phyloP scores from a whole-genome alignment of 2,113 vertebrate genomes.

The Melanerpes aurifrons region DNA sequence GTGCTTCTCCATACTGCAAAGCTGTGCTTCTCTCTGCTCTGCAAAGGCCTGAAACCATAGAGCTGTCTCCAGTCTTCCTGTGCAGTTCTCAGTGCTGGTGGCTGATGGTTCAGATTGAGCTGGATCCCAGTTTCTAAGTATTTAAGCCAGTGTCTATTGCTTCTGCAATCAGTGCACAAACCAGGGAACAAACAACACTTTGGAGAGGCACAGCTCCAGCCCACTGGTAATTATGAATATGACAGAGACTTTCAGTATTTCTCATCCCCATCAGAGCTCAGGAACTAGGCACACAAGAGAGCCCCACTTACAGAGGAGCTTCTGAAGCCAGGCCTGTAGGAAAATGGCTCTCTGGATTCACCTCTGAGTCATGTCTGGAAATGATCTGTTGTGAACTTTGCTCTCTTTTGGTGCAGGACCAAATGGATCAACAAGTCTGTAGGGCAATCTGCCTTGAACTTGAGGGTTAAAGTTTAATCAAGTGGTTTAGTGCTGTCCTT shows the following conservation, averaged over 20 bases:
- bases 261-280: neutral
- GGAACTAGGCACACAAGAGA: fast-evolving
- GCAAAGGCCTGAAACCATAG: neutral
- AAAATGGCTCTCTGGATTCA: neutral
- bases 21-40: neutral
- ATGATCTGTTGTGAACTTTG: neutral
- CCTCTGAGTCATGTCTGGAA: neutral
- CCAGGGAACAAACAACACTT: fast-evolving
- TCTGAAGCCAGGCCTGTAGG: neutral
- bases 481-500: neutral
- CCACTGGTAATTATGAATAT: neutral
- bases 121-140: neutral
- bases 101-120: fast-evolving
- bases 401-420: neutral
- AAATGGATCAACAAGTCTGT: neutral
- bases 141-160: neutral
- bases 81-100: neutral
- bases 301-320: neutral
- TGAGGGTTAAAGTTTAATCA: neutral
- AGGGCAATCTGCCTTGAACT: neutral
- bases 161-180: neutral
- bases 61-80: neutral
- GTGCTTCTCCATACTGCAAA: neutral
- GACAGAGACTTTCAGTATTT: neutral
- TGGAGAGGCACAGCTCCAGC: neutral